Evolutionary conservation across 2,113 vertebrate genomes (phyloP), one percentile per base, ranked within the genome.

Genomic region (Malurus cyaneus): DNA sequence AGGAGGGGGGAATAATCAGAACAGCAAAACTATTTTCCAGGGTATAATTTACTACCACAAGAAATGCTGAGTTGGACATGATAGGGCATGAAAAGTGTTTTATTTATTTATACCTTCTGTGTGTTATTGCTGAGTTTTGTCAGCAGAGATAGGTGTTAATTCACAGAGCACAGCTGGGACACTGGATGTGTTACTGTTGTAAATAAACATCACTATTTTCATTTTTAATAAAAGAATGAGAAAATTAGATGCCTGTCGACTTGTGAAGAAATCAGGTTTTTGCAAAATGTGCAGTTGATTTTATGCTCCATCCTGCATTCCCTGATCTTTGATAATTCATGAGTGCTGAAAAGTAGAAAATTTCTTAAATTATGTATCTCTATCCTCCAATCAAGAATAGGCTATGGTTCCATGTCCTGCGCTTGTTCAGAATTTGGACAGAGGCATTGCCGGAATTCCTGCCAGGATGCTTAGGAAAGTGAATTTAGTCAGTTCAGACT

Each of bases 101-200:
- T 24, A 65, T 85, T 96, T 91, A 89, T 96, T 94, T 89, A 87
- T 66, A 65, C 70, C 12, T 94, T 67, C 41, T 69, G 18, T 46
- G 26, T 79, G 65, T n/a, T 57, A n/a, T 32, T 72, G 41, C 66
- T 80, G 53, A 49, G 49, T 89, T 96, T 84, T 89, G 80, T 76
- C 80, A 89, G 60, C 32, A 71, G 49, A 65, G 26, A 36, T 53
- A 82, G 84, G 70, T 95, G 84, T 79, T 94, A 95, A 96, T 91
- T 93, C 66, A 89, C 42, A 85, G 61, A 77, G 34, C 52, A 78
- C 57, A 54, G 73, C 0, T 81, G 61, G 76, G 66, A 67, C 54
- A 60, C n/a, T 81, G n/a, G 15, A 84, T 61, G 20, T 32, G 26
- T 72, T 72, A 50, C 28, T 77, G 53, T 50, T 92, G 62, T 73